These are phyloP conservation scores for Lottia scabra DNA, from an alignment of 2,888 invertebrate species.

Conservation along the genomic window DNA sequence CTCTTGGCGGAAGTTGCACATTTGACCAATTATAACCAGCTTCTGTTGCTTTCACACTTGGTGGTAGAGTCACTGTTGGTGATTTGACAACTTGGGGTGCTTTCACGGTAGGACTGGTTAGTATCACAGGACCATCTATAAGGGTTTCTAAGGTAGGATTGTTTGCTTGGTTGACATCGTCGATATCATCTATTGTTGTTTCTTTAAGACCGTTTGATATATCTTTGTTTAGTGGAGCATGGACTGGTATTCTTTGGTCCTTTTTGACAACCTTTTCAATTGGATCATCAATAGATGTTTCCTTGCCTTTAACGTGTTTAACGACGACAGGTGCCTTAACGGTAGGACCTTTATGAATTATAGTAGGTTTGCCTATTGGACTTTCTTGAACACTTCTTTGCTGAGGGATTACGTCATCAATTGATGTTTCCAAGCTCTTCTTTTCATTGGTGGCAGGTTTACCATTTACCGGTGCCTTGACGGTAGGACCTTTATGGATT, in stretches of 20 bases:
- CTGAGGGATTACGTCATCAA: neutral
- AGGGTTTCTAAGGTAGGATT: neutral
- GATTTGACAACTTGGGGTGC: neutral
- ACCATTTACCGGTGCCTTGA: neutral
- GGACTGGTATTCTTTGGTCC: neutral
- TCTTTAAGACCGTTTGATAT: neutral
- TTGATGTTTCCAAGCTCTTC: neutral
- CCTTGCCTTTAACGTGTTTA: neutral
- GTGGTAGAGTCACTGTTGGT: neutral
- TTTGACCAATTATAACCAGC: neutral
- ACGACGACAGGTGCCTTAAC: too few relatives aligned
- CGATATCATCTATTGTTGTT: neutral
- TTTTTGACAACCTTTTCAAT: neutral
- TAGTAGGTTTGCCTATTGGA: too few relatives aligned
- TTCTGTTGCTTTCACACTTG: neutral
- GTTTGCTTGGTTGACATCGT: neutral
- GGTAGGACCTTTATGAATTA: too few relatives aligned
- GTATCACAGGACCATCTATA: neutral
- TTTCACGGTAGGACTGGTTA: neutral
- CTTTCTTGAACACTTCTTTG: neutral
- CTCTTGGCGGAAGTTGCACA: neutral
- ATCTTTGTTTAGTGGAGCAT: neutral
- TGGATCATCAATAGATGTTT: neutral
- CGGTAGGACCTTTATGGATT: neutral
- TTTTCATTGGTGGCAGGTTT: neutral